These are phyloP conservation scores for Huso huso DNA, from an alignment of 2,797 vertebrate genomes.

Conservation along the genomic window DNA sequence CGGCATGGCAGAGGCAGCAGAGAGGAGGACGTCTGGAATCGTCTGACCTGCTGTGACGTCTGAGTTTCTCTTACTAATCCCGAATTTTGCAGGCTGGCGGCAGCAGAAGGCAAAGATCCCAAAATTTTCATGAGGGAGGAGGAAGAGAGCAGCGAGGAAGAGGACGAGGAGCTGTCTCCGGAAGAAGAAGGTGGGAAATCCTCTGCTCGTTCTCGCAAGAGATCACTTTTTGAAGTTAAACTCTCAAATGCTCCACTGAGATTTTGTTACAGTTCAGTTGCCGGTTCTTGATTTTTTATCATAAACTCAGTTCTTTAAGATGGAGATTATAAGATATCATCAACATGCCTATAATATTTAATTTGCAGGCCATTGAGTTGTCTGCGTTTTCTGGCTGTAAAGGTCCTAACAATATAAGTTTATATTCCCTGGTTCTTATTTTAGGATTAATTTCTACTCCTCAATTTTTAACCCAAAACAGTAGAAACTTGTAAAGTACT, in stretches of 20 bases:
- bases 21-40: constrained; percentile 13
- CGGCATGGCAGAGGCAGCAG: no score
- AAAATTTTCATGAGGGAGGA: constrained; percentile 47
- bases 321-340: no score
- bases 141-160: constrained; percentile 81
- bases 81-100: constrained; percentile 62
- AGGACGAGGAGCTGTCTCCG: constrained; percentile 79
- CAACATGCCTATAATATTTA: no score
- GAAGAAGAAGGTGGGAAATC: constrained; percentile 74
- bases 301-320: no score
- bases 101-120: constrained; percentile 73
- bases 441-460: no score
- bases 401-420: no score
- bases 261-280: not conserved
- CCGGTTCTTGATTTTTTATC: not conserved
- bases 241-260: not conserved
- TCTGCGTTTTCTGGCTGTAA: no score
- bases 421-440: no score
- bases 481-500: no score
- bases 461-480: no score
- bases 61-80: constrained; percentile 7
- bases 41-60: constrained; percentile 23
- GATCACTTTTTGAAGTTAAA: no score
- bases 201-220: constrained; percentile 1
- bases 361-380: no score